These are phyloP conservation scores for Cryptocephalus primarius DNA, from an alignment of 2,888 invertebrate genomes.

Conservation along the genomic window DNA sequence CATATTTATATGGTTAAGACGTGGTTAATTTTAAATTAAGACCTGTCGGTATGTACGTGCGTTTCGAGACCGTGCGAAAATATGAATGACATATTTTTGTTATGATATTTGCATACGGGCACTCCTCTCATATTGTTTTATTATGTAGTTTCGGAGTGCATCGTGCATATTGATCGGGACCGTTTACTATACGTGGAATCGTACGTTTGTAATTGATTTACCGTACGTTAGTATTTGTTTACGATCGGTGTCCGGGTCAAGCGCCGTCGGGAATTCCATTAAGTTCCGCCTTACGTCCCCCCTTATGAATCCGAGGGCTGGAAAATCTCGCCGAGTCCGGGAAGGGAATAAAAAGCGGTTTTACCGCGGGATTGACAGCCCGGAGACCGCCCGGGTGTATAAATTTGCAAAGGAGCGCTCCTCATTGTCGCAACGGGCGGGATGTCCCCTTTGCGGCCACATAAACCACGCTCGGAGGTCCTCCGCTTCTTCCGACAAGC, in stretches of 20 bases:
- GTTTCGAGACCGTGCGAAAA: slow-evolving; percentile 23
- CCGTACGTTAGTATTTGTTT: slow-evolving; percentile 1
- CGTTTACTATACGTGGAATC: slow-evolving; percentile 16
- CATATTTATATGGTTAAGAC: slow-evolving; percentile 22
- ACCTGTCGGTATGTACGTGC: slow-evolving; percentile 17
- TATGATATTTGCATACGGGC: slow-evolving; percentile 22
- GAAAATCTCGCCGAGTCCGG: neutral
- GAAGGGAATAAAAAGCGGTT: slow-evolving; percentile 7
- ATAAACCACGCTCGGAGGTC: slow-evolving; percentile 30
- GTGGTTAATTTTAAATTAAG: slow-evolving; percentile 15
- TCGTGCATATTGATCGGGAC: slow-evolving; percentile 16
- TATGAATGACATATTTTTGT: slow-evolving; percentile 28
- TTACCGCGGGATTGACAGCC: slow-evolving; percentile 30
- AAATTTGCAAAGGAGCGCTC: slow-evolving; percentile 23
- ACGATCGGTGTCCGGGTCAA: neutral
- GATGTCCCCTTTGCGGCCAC: slow-evolving; percentile 26
- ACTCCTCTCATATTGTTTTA: slow-evolving; percentile 20
- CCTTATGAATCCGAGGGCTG: neutral
- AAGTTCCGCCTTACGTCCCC: no score
- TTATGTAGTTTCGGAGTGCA: slow-evolving; percentile 17
- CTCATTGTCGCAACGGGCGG: slow-evolving; percentile 29
- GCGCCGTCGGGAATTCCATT: no score
- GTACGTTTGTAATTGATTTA: slow-evolving; percentile 18
- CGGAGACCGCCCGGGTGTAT: slow-evolving; percentile 31
- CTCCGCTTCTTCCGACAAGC: slow-evolving; percentile 29